Percentiles rank a stretch among this genome's conserved stretches.
phyloP scores from a whole-genome alignment of 2,888 invertebrate genomes.

The Antheraea assamensis region DNA sequence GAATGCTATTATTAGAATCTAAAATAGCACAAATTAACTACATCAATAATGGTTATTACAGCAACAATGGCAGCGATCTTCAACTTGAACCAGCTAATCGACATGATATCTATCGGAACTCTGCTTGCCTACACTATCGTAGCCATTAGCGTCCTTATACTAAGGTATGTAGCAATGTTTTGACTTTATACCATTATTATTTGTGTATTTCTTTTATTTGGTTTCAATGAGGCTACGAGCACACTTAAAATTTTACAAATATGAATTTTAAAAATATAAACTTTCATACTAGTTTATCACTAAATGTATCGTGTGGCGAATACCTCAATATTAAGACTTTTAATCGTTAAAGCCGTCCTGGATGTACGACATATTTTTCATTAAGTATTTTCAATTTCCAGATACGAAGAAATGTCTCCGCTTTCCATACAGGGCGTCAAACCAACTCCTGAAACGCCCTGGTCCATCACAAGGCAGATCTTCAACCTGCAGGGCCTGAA shows the following conservation, averaged over 20 bases:
- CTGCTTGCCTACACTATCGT: conserved; percentile 96
- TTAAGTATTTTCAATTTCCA: conserved; percentile 31
- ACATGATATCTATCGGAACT: conserved; percentile 98
- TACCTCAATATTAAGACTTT: too few relatives aligned
- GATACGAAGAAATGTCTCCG: conserved; percentile 65
- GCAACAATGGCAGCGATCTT: conserved; percentile 94
- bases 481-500: conserved; percentile 88
- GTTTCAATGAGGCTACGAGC: too few relatives aligned
- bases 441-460: conserved; percentile 55
- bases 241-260: too few relatives aligned
- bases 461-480: conserved; percentile 75
- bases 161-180: conserved; percentile 83
- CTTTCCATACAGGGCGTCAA: conserved; percentile 51
- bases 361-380: not conserved
- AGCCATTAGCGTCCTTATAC: conserved; percentile 92
- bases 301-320: too few relatives aligned
- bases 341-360: too few relatives aligned
- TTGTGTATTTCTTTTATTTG: not conserved
- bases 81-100: conserved; percentile 94
- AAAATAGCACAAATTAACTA: not conserved
- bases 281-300: too few relatives aligned
- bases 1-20: not conserved
- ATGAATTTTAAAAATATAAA: too few relatives aligned
- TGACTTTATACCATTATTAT: not conserved
- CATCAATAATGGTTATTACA: conserved; percentile 40